Percentiles rank a stretch among this genome's conserved stretches.
Evolutionary conservation across 1,140 invertebrate species (phyloP).

Genomic region (Elymnias hypermnestra): DNA sequence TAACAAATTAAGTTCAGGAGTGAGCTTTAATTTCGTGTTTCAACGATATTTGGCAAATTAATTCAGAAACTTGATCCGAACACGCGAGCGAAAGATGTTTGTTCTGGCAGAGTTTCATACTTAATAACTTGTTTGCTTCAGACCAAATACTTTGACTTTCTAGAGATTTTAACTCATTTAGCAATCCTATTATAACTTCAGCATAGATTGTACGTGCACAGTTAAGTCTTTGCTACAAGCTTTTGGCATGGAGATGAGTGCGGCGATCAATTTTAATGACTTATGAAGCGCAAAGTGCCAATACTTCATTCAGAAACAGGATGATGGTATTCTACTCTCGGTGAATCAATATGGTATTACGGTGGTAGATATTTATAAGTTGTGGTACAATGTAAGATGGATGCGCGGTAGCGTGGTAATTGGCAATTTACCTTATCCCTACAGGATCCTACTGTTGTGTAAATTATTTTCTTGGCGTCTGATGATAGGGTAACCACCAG

Average conservation of each 20-base stretch:
- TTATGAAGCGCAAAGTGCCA: no score
- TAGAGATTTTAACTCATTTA: conserved; percentile 6
- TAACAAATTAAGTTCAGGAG: conserved; percentile 55
- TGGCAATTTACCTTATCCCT: no score
- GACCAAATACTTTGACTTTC: conserved; percentile 6
- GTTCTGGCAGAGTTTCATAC: conserved; percentile 20
- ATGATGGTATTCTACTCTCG: no score
- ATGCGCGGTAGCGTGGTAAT: no score
- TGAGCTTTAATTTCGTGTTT: conserved; percentile 56
- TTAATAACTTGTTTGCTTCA: conserved; percentile 9
- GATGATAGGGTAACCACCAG: no score
- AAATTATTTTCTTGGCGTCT: no score
- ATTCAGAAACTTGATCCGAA: conserved; percentile 47
- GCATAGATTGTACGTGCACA: neutral
- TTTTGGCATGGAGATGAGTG: neutral
- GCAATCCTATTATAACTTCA: conserved; percentile 6
- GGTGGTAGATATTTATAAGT: no score
- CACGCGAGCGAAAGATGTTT: conserved; percentile 53
- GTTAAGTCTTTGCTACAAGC: neutral
- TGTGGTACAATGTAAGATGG: no score
- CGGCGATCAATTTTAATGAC: no score
- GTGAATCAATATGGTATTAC: no score
- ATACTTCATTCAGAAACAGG: no score
- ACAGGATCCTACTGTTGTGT: no score
- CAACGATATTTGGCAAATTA: conserved; percentile 61